A percentile compares a stretch with the other conserved stretches of the same genome.
Conservation (phyloP, 2,888 invertebrate genomes). For the Ommatoiulus sabulosus region DNA sequence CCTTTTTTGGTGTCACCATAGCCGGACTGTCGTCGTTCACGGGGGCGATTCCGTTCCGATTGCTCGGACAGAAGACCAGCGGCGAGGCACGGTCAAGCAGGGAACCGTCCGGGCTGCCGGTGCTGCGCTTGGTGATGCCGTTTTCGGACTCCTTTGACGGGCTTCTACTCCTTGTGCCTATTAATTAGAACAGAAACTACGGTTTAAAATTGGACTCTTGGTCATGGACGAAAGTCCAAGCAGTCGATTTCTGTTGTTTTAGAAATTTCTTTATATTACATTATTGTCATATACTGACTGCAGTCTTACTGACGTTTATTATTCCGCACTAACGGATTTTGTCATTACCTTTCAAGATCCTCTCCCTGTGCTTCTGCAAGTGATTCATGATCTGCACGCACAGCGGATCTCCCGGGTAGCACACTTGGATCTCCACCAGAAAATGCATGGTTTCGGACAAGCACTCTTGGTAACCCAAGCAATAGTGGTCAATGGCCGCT, state of each 20-base stretch:
- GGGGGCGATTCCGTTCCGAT: neutral
- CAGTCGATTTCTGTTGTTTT: too few species aligned
- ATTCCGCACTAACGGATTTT: neutral
- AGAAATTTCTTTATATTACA: neutral
- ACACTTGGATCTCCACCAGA: conserved; percentile 86
- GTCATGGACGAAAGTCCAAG: neutral
- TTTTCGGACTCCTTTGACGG: neutral
- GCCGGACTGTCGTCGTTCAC: neutral
- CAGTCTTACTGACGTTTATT: too few species aligned
- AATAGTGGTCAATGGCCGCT: conserved; percentile 72
- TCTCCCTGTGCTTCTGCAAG: conserved; percentile 85
- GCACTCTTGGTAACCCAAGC: conserved; percentile 91
- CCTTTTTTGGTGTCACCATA: neutral
- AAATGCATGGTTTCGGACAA: conserved; percentile 90
- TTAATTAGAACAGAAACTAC: neutral
- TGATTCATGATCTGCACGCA: conserved; percentile 85
- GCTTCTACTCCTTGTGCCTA: conserved; percentile 2
- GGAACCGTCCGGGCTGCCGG: neutral
- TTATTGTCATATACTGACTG: neutral
- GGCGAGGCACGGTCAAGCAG: neutral
- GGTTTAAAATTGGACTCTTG: neutral
- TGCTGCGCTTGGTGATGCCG: neutral
- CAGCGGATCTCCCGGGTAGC: conserved; percentile 82
- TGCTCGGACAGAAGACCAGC: neutral
- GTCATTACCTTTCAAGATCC: conserved; percentile 66